Base-by-base conservation (phyloP, 1,140 invertebrate genomes). In the Dufourea novaeangliae region DNA sequence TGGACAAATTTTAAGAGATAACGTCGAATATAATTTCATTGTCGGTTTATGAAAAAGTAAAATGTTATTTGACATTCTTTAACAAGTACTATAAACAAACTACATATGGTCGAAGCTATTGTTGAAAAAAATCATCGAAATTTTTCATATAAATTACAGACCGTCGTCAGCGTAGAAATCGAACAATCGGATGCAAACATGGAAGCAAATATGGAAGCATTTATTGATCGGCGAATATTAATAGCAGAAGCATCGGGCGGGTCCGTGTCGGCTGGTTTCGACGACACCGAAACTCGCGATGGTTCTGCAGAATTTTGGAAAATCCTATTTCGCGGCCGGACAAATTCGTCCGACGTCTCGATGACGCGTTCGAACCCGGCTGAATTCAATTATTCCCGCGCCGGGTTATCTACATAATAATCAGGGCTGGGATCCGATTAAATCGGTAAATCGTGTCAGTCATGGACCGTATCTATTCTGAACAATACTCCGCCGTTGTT, bases 351-450 rank as follows among this genome's bases (percentile, higher is more conserved):
- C 20, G 46, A n/a, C 20, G 46, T n/a, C 46, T 50, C 46, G 46
- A n/a, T 50, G 20, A 50, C 46, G 46, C 46, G 41, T 14, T 14
- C 20, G 46, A 50, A n/a, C 46, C 20, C 20, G 8, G 46, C 46
- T 7, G 46, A 50, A 50, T 50, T 50, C 46, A n/a, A 50, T 50
- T 50, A 50, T 50, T 50, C 46, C 4, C 46, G 20, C 6, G 41
- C 41, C 41, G 46, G 46, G 46, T 50, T 50, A 50, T 50, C 46
- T 50, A n/a, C 46, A 50, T 50, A 50, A 50, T 50, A 50, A 50
- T 50, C 46, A n/a, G n/a, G n/a, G 46, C 8, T n/a, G 17, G 20
- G 46, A 50, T 50, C 46, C 46, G 46, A 50, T 50, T 50, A 50
- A 50, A 50, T 50, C 20, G 46, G 46, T 50, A 50, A 50, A 50